These are phyloP conservation scores for Holocentrus rufus DNA, from an alignment of 2,797 vertebrate species.

Conservation along the genomic window DNA sequence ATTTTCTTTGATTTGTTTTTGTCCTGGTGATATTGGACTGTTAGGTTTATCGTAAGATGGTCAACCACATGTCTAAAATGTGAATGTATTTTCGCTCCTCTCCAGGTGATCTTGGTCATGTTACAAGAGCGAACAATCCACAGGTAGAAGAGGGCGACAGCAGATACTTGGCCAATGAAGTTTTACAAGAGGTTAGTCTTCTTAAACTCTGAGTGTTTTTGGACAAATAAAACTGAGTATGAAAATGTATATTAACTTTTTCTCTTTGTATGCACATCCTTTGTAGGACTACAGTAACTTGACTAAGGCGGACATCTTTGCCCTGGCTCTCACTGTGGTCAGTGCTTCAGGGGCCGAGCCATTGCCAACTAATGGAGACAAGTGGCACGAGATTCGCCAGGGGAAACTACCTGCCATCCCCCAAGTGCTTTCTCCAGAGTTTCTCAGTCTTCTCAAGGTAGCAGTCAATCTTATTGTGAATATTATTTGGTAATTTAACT, in stretches of 20 bases:
- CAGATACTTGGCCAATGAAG: slow-evolving; percentile 95
- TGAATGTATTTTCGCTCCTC: background rate
- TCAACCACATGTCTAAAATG: background rate
- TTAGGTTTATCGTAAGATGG: background rate
- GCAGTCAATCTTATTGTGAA: background rate
- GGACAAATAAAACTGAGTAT: fast-evolving
- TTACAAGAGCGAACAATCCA: slow-evolving; percentile 93
- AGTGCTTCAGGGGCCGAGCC: slow-evolving; percentile 88
- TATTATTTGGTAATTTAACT: too few species aligned
- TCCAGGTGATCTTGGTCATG: slow-evolving; percentile 97
- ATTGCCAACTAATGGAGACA: slow-evolving; percentile 94
- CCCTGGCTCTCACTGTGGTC: slow-evolving; percentile 82
- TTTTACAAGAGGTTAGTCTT: slow-evolving; percentile 92
- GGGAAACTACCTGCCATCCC: slow-evolving; percentile 92
- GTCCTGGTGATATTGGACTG: background rate
- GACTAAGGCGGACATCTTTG: slow-evolving; percentile 84
- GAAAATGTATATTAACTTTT: background rate
- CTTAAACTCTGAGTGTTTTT: fast-evolving
- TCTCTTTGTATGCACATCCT: background rate
- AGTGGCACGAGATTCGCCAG: slow-evolving; percentile 95
- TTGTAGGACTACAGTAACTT: slow-evolving; percentile 81
- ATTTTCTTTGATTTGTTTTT: background rate
- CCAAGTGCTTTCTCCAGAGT: slow-evolving; percentile 92
- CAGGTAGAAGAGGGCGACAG: slow-evolving; percentile 99
- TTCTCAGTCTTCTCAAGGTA: slow-evolving; percentile 92